Evolutionary conservation across 1,140 invertebrate species (phyloP), one percentile per base, ranked within the genome.

Genomic region (Aphis craccivora): DNA sequence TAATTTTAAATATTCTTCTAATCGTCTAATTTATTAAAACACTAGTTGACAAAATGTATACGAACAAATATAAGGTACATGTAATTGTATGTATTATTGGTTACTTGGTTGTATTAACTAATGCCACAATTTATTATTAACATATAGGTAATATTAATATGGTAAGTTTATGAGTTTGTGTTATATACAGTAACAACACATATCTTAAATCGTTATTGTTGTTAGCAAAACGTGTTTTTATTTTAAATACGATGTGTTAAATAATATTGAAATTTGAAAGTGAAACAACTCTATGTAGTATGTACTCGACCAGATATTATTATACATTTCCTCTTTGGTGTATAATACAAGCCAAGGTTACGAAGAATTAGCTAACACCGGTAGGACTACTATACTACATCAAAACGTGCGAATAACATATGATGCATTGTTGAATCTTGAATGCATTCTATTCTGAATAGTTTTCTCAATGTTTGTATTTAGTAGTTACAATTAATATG

Each of bases 211-310:
- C 84, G 45, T 45, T 86, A 40, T 40, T 86, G 84, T 88, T 88
- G 45, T 67, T 76, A 48, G 30, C 23, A 76, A 35, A 91, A 91
- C 55, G 55, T 81, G 55, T 91, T 91, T 76, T n/a, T 45, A 25
- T 76, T 91, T n/a, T 91, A 76, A 76, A 48, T 7, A 91, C 0
- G 40, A 48, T 5, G 37, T n/a, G 90, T 76, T 91, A 81, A 91
- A 91, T 91, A 91, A 76, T 91, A 76, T 91, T 67, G 40, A 76
- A 76, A 81, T 81, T 48, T 91, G 90, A 91, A 91, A 91, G 90
- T 67, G 43, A 67, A 76, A 45, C 30, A 91, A 48, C 40, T 81
- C 53, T 8, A 91, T 48, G 51, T 55, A 60, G 51, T 51, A 51
- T 40, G n/a, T 76, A 90, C 51, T 91, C 25, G 55, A 35, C 88